Evolutionary conservation across 2,797 vertebrate genomes (phyloP), one percentile per base, ranked within the genome.

Genomic region (Cygnus olor): DNA sequence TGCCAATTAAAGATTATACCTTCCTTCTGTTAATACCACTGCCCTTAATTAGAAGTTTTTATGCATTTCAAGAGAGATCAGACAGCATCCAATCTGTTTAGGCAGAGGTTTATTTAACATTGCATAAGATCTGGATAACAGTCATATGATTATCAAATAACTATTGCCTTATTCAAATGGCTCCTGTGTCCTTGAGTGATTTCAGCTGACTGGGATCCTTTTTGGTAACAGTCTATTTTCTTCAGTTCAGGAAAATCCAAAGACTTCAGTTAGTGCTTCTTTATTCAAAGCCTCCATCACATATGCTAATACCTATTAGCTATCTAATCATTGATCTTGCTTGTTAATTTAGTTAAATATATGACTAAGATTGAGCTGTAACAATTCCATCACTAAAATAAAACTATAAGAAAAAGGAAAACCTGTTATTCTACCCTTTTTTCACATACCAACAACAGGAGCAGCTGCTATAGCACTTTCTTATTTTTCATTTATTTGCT

Each of bases 81-180:
- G 57, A 58, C 54, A 91, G 61, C 49, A 64, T 63, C 25, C 94
- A 93, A 96, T 95, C 95, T 96, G 94, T 92, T 96, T 71, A 74
- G 51, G 38, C 73, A 94, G 66, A 81, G 44, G 40, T 85, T 96
- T 96, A 88, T 95, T 96, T 94, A 94, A 94, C 73, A 65, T 8
- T 78, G 60, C 77, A 42, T 85, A 86, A 53, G 12, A 44, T 79
- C 70, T 63, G 22, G n/a, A 63, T 84, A 94, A 91, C 49, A 78
- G 73, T 72, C 58, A 40, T 76, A 80, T 2, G 15, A 87, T 68
- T 87, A 66, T 22, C 45, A 89, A 91, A 89, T 12, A 91, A 27
- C 30, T 85, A 68, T 18, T 80, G 60, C 44, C 30, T 89, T 28
- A 73, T 53, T 85, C 40, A 82, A 82, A 68, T 30, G 73, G 22